Conservation (phyloP, 2,888 invertebrate species). For the Epinotia nisella region DNA sequence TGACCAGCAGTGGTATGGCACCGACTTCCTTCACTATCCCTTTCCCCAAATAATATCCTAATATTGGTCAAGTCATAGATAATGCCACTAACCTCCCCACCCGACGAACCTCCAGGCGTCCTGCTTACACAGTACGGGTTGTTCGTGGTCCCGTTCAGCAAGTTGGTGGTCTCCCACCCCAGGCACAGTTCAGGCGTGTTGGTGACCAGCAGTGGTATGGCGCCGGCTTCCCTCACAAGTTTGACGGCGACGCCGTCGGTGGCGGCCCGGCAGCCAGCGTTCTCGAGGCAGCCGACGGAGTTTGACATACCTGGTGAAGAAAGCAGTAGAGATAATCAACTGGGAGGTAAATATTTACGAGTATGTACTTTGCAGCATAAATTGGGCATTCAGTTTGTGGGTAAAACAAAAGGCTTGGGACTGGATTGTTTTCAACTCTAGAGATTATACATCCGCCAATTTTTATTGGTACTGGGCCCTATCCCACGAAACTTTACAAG, state of each 20-base stretch:
- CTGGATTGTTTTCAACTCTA: not conserved
- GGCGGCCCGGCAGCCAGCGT: conserved; percentile 78
- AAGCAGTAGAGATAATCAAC: not conserved
- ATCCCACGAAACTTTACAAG: too few species aligned
- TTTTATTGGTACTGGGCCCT: too few species aligned
- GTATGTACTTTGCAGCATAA: too few species aligned
- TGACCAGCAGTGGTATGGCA: too few species aligned
- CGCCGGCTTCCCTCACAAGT: conserved; percentile 88
- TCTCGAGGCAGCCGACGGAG: conserved; percentile 86
- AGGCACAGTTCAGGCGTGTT: conserved; percentile 95
- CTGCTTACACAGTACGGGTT: conserved; percentile 93
- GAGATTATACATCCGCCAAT: not conserved
- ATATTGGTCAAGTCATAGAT: too few species aligned
- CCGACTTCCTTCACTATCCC: too few species aligned
- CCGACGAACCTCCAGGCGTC: conserved; percentile 94
- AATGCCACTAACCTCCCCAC: conserved; percentile 88
- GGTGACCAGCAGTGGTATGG: conserved; percentile 91
- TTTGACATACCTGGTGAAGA: conserved; percentile 86
- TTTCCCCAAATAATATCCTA: too few species aligned
- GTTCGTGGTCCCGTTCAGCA: conserved; percentile 89
- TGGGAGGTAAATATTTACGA: not conserved
- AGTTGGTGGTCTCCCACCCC: conserved; percentile 94
- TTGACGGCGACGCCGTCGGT: conserved; percentile 88
- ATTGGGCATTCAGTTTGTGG: not conserved
- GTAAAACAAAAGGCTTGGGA: not conserved